Evolutionary conservation across 2,888 invertebrate genomes (phyloP), one percentile per base, ranked within the genome.

Genomic region (Celastrina argiolus): DNA sequence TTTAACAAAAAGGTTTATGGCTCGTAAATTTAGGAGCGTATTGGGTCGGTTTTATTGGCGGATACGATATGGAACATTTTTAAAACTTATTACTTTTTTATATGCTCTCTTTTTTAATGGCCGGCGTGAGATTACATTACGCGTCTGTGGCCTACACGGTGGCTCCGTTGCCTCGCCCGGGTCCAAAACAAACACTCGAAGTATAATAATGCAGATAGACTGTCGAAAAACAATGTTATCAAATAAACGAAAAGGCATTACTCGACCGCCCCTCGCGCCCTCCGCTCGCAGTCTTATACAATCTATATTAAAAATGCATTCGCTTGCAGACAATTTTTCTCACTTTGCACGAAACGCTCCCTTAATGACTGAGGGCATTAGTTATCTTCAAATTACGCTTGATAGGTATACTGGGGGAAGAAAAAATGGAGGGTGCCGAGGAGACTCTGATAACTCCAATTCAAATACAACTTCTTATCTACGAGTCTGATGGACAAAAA

Each of bases 331-430:
- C 75, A 73, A 75, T 76, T 80, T 78, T 78, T 77, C 69, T 67
- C 68, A 45, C 71, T 76, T 73, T 73, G 71, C 72, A 70, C 72
- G 76, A 76, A 75, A 72, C 74, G 76, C 73, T 71, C 80, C 81
- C 85, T 83, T 90, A 89, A 90, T 87, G 90, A 87, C 85, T 80
- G 70, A 69, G 73, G 70, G 80, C 90, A 90, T 90, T 90, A 88
- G 85, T 88, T 89, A 90, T 90, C 90, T 89, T 81, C 78, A 85
- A 85, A 88, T 87, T 84, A 83, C 84, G 75, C 73, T 76, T 75
- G 86, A 85, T 88, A 88, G 85, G 83, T 84, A 81, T 80, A 77
- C 80, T 79, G 77, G 80, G 77, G 76, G 77, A 71, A 76, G 74
- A 73, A 76, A 76, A 80, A 82, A 81, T 74, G 84, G 85, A 87